Base-by-base conservation (phyloP, 2,888 invertebrate genomes). In the Microctonus hyperodae region DNA sequence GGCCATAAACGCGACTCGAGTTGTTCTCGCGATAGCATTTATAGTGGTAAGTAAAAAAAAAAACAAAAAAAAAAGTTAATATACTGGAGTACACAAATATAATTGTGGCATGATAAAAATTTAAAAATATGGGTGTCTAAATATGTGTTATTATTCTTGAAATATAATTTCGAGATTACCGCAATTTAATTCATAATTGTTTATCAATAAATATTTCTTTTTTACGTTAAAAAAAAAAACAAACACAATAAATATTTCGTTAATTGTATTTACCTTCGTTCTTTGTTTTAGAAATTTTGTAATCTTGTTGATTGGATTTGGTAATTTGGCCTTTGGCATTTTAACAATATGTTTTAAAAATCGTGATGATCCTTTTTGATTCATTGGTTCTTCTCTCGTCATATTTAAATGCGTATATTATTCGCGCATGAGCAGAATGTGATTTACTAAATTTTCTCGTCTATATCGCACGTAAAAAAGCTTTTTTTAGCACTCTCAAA, bases 221-320 rank as follows among this genome's bases (percentile, higher is more conserved):
- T 7, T 28, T n/a, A 5, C 13, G n/a, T 37, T 37, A 44, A 44
- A 44, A 5, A 13, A 4, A 16, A 16, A 44, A 44, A 44, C 16
- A 16, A 44, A 37, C 7, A 51, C 4, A 13, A 28, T 28, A 7
- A 13, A n/a, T 40, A 37, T 58, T 37, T 23, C 6, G n/a, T 22
- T 13, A 37, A 11, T 33, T 22, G 10, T 40, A 20, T 72, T 75
- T 82, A 86, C 86, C 86, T 86, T 86, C 31, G 84, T 83, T 73
- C 76, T 85, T 74, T 84, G 83, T 71, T 85, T 86, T 67, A 86
- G 80, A 74, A 83, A 86, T 71, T 84, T 85, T 28, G 84, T 81
- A 72, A 86, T 80, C 76, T 81, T 85, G 67, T 77, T 68, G 69
- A 86, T 78, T 44, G 84, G 81, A 67, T 83, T 83, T 2, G 82